Conservation (phyloP, 2,797 vertebrate species). For the Hemibagrus guttatus region DNA sequence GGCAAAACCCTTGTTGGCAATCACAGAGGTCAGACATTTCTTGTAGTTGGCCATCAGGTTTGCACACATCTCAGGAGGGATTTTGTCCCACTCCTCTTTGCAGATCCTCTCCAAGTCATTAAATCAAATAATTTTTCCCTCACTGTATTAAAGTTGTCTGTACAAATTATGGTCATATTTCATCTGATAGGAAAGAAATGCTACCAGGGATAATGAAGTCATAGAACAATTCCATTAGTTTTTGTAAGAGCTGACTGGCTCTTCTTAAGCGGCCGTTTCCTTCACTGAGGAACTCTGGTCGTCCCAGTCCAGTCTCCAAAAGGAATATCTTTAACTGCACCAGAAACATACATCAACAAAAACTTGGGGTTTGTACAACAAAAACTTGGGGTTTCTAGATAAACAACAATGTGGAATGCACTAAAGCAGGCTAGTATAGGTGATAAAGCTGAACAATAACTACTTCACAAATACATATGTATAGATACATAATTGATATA, state of each 20-base stretch:
- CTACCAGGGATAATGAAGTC: conserved; percentile 91
- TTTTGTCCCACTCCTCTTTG: too few relatives aligned
- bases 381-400: neutral
- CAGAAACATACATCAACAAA: conserved; percentile 1
- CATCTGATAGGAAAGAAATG: neutral
- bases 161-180: neutral
- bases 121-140: too few relatives aligned
- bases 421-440: neutral
- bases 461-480: neutral
- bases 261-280: conserved; percentile 89
- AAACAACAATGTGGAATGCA: neutral
- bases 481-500: neutral
- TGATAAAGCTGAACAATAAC: neutral
- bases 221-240: conserved; percentile 90
- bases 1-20: too few relatives aligned
- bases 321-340: conserved; percentile 89
- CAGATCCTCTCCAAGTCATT: too few relatives aligned
- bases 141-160: neutral
- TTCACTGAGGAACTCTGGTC: conserved; percentile 89
- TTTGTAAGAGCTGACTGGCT: conserved; percentile 90
- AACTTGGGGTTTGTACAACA: neutral
- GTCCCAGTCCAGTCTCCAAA: conserved; percentile 85
- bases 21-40: too few relatives aligned
- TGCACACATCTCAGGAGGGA: too few relatives aligned
- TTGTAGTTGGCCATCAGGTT: too few relatives aligned